A percentile compares a stretch with the other conserved stretches of the same genome.
Evolutionary conservation across 2,113 vertebrate genomes (phyloP).

Genomic region (Archilochus colubris): DNA sequence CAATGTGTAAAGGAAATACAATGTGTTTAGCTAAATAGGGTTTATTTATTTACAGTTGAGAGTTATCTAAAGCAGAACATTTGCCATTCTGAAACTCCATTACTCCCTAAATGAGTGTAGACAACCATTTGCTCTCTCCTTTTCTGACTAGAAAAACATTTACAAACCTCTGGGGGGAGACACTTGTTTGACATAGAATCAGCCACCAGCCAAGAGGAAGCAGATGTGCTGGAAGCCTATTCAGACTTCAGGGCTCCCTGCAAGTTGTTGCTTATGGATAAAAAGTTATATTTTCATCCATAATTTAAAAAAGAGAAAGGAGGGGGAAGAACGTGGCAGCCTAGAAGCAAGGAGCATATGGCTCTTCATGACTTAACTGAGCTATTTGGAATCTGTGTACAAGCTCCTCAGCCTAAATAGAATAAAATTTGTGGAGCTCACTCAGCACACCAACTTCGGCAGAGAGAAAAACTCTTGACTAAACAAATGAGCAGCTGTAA

Average conservation of each 20-base stretch:
- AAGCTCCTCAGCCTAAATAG: background rate
- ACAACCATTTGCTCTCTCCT: conserved; percentile 50
- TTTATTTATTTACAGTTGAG: conserved; percentile 47
- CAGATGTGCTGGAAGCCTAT: conserved; percentile 34
- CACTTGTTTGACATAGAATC: background rate
- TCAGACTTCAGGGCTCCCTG: background rate
- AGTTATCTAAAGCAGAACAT: conserved; percentile 41
- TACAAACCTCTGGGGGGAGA: conserved; percentile 8
- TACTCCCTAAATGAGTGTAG: conserved; percentile 15
- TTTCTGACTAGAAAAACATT: conserved; percentile 43
- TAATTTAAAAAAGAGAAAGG: background rate
- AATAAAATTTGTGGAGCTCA: background rate
- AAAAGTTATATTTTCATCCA: conserved; percentile 20
- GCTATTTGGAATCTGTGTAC: background rate
- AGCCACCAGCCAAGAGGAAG: background rate
- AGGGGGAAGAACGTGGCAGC: background rate
- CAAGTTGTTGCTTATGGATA: background rate
- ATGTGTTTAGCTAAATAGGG: background rate
- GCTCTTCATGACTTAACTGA: conserved; percentile 37
- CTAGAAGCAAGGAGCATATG: background rate
- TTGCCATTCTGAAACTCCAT: conserved; percentile 56
- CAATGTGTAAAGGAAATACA: background rate
- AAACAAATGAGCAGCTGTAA: background rate
- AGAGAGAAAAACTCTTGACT: background rate
- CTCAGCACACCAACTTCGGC: background rate